These are phyloP conservation scores for Aricia agestis DNA, from an alignment of 1,140 invertebrate species.

Conservation along the genomic window DNA sequence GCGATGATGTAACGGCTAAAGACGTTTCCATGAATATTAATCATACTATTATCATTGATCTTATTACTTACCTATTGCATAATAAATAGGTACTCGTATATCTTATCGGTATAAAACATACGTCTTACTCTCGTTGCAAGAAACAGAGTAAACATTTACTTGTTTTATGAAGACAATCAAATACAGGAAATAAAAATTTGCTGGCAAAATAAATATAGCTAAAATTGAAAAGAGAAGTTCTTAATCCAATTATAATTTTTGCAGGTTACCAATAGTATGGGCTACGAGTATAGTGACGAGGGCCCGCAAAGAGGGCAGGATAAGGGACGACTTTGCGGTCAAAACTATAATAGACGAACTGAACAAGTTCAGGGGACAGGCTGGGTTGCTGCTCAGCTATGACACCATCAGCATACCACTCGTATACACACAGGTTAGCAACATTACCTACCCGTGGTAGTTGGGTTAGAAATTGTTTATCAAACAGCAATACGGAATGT, in stretches of 20 bases:
- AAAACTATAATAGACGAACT: slow-evolving; percentile 94
- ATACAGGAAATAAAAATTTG: background rate
- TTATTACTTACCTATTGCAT: background rate
- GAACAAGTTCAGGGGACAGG: slow-evolving; percentile 90
- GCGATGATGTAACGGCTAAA: background rate
- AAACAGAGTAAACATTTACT: no score
- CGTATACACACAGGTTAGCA: slow-evolving; percentile 91
- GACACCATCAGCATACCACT: slow-evolving; percentile 95
- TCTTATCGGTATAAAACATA: background rate
- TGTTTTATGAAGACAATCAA: no score
- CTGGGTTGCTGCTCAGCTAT: slow-evolving; percentile 88
- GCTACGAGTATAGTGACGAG: slow-evolving; percentile 91
- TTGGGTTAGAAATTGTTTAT: background rate
- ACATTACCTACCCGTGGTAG: background rate
- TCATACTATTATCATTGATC: background rate
- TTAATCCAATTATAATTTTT: slow-evolving; percentile 20
- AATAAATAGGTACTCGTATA: background rate
- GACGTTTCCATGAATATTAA: background rate
- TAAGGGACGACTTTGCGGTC: slow-evolving; percentile 94
- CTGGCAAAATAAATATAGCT: background rate
- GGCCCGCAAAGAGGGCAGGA: slow-evolving; percentile 91
- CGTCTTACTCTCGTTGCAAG: no score
- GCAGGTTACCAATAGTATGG: slow-evolving; percentile 93
- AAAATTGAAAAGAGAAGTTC: background rate
- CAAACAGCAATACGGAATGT: background rate